A percentile compares a stretch with the other conserved stretches of the same genome.
These are phyloP conservation scores for Drosophila ercepeae DNA, from an alignment of 1,140 invertebrate species.

Conservation along the genomic window DNA sequence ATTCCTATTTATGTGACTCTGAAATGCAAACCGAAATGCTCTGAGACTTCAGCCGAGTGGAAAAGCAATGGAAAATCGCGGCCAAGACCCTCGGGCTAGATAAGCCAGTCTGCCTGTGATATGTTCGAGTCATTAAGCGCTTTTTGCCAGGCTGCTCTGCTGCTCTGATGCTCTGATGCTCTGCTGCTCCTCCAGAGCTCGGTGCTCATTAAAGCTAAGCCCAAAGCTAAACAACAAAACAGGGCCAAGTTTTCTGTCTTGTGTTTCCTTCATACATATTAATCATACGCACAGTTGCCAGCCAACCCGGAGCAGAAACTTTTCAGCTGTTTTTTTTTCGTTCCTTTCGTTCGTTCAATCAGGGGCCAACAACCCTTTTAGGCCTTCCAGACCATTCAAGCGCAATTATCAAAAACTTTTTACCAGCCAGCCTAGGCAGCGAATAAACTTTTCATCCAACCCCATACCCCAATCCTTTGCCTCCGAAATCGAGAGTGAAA, in stretches of 20 bases:
- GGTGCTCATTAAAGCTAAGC: constrained; percentile 69
- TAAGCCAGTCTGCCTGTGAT: constrained; percentile 58
- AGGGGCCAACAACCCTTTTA: constrained; percentile 60
- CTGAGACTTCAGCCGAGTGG: constrained; percentile 38
- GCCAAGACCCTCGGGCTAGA: constrained; percentile 40
- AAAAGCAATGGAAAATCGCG: constrained; percentile 16
- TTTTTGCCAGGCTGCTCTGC: constrained; percentile 41
- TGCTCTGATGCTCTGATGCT: too few relatives aligned
- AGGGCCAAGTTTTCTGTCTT: constrained; percentile 4
- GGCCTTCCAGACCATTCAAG: constrained; percentile 52
- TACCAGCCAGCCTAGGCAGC: constrained; percentile 34
- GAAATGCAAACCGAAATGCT: constrained; percentile 62
- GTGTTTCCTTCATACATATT: constrained; percentile 50
- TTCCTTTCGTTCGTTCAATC: constrained; percentile 45
- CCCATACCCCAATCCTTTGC: background rate
- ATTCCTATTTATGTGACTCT: constrained; percentile 77
- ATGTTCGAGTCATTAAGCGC: constrained; percentile 69
- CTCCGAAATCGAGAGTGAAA: constrained; percentile 17
- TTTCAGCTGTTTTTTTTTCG: constrained; percentile 40
- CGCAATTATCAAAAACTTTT: constrained; percentile 79
- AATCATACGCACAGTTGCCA: constrained; percentile 61
- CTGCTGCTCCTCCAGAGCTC: constrained; percentile 9
- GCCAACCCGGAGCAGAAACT: constrained; percentile 35
- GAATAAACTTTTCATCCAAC: constrained; percentile 52
- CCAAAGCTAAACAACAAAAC: constrained; percentile 56